Evolutionary conservation across 2,888 invertebrate species (phyloP), one percentile per base, ranked within the genome.

Genomic region (Merodon equestris): DNA sequence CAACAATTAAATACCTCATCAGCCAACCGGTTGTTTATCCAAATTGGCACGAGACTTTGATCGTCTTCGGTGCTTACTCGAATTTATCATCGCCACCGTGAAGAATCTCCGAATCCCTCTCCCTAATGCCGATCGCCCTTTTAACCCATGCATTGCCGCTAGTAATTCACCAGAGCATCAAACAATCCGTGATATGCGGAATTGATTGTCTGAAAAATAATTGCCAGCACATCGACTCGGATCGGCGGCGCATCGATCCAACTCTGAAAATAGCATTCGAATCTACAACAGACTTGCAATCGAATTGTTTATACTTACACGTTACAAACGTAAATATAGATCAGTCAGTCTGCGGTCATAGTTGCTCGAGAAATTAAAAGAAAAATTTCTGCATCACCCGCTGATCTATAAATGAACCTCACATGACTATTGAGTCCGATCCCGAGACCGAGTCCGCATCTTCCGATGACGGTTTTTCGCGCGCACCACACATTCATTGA

Each of bases 141-240:
- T 64, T 58, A 68, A 77, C 79, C 58, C 73, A 36, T 38, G 50
- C 36, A 34, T 18, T 54, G 44, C 60, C 67, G 19, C 27, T 27
- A 7, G 3, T 27, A 27, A 27, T 27, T 7, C 27, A 7, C 27
- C 27, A 27, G 3, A 27, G 27, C 27, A 27, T 40, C 40, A 40
- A 50, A 63, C 17, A 84, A 86, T 83, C 83, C 83, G 77, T 84
- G 84, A 84, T 84, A 87, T 87, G 87, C 87, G 87, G 87, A 87
- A 87, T 87, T 83, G 83, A 85, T 84, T 84, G 82, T 67, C 13
- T 38, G 76, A 61, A 71, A 84, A 84, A 84, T 84, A 85, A 84
- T 85, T 84, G 83, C 83, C 75, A 84, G 83, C 84, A 83, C 85
- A 85, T 82, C 84, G 85, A 85, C 85, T 81, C 83, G 58, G 9